Percentiles rank a stretch among this genome's conserved stretches.
Evolutionary conservation across 1,140 invertebrate genomes (phyloP).

Genomic region (Drosophila mayri): DNA sequence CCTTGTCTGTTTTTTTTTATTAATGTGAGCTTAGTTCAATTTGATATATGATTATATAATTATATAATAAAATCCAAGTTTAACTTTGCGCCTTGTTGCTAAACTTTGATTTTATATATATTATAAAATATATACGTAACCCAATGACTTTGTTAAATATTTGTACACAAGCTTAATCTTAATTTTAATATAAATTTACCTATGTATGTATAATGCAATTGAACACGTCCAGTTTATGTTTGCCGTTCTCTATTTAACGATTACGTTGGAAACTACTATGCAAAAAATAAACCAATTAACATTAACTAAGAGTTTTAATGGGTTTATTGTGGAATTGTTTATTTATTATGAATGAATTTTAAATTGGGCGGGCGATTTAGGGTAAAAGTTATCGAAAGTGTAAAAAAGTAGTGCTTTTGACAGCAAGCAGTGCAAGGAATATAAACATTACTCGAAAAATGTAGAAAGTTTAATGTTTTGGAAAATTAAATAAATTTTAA

Average conservation of each 20-base stretch:
- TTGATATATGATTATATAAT: constrained; percentile 20
- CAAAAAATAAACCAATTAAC: constrained; percentile 60
- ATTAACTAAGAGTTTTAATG: background rate
- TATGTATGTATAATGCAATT: constrained; percentile 41
- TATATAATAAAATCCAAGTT: background rate
- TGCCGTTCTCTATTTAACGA: constrained; percentile 53
- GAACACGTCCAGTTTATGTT: constrained; percentile 70
- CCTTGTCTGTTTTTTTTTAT: constrained; percentile 43
- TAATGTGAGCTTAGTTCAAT: constrained; percentile 55
- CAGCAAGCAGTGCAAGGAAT: background rate
- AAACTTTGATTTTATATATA: constrained; percentile 42
- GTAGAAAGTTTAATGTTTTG: too few species aligned
- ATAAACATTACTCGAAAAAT: background rate
- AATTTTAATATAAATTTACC: constrained; percentile 54
- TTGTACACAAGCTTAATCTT: constrained; percentile 54
- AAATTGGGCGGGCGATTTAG: background rate
- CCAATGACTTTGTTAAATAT: constrained; percentile 70
- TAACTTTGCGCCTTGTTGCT: constrained; percentile 6
- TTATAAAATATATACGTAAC: constrained; percentile 5
- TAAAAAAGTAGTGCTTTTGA: background rate
- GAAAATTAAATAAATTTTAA: too few species aligned
- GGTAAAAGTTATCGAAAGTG: background rate
- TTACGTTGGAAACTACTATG: constrained; percentile 59
- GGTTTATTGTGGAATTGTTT: too few species aligned
- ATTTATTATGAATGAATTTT: background rate